These are phyloP conservation scores for Ryuthela nishihirai DNA, from an alignment of 2,888 invertebrate genomes.

Conservation along the genomic window DNA sequence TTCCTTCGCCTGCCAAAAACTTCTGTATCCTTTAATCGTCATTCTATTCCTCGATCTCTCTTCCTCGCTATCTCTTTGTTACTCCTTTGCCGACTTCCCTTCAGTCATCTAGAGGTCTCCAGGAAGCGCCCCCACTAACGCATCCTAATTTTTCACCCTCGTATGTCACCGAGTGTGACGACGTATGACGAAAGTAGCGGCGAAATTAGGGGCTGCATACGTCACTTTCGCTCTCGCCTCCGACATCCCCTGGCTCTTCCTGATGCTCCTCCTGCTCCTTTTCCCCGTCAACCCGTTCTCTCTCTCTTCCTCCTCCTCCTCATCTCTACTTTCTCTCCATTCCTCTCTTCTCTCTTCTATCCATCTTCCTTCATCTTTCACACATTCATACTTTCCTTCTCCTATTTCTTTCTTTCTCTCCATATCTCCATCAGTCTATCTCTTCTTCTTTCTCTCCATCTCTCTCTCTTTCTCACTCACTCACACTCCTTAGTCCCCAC, in stretches of 20 bases:
- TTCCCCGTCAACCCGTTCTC: slow-evolving; percentile 11
- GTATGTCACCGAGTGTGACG: no score
- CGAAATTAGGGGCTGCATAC: slow-evolving; percentile 23
- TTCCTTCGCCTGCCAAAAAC: no score
- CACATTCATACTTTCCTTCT: no score
- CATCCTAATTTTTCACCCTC: no score
- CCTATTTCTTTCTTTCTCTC: not conserved
- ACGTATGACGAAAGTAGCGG: no score
- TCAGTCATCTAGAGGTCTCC: no score
- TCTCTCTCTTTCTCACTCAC: not conserved
- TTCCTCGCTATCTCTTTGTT: no score
- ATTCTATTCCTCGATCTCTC: no score
- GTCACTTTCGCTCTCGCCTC: slow-evolving; percentile 20
- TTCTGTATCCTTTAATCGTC: no score
- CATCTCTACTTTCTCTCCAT: not conserved
- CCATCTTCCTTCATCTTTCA: not conserved
- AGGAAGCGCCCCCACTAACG: no score
- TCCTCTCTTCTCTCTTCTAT: not conserved
- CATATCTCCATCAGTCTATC: slow-evolving; percentile 1
- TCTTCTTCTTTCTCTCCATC: not conserved
- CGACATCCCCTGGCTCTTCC: slow-evolving; percentile 15
- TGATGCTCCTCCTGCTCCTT: slow-evolving; percentile 16
- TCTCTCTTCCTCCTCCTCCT: slow-evolving; percentile 2
- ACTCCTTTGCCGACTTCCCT: no score
- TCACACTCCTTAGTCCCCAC: no score